A percentile compares a stretch with the other conserved stretches of the same genome.
Conservation (phyloP, 2,888 invertebrate genomes). For the Unio pictorum region DNA sequence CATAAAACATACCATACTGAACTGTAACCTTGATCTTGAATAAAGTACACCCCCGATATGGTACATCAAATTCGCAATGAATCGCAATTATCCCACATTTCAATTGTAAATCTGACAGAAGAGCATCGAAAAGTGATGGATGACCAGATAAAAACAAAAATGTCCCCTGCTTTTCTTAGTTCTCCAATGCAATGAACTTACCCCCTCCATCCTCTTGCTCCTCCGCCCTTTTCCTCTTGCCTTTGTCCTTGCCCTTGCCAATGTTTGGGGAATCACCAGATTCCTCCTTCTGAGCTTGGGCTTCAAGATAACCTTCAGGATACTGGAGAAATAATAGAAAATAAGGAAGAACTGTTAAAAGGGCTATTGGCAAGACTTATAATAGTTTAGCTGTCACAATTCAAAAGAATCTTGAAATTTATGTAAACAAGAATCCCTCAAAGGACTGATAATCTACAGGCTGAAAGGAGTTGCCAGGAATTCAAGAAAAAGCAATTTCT, state of each 20-base stretch:
- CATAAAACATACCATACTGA: no score
- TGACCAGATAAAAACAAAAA: no score
- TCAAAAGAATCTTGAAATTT: no score
- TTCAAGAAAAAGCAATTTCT: no score
- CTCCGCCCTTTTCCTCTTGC: constrained; percentile 53
- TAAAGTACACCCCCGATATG: no score
- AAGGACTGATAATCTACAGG: background rate
- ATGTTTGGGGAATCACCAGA: constrained; percentile 37
- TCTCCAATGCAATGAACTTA: background rate
- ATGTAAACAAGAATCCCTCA: background rate
- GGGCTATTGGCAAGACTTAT: background rate
- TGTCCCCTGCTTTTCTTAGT: background rate
- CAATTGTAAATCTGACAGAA: no score
- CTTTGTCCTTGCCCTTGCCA: constrained; percentile 55
- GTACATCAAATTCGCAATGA: no score
- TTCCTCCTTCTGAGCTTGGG: constrained; percentile 73
- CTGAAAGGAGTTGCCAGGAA: background rate
- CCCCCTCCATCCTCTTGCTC: constrained; percentile 22
- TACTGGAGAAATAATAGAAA: constrained; percentile 73
- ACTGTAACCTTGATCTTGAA: no score
- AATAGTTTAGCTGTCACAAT: background rate
- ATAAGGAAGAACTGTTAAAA: background rate
- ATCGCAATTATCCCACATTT: no score
- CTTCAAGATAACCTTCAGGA: constrained; percentile 82
- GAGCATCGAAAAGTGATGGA: no score